A percentile compares a stretch with the other conserved stretches of the same genome.
These are phyloP conservation scores for Nymphalis c-album DNA, from an alignment of 2,888 invertebrate genomes.

Conservation along the genomic window DNA sequence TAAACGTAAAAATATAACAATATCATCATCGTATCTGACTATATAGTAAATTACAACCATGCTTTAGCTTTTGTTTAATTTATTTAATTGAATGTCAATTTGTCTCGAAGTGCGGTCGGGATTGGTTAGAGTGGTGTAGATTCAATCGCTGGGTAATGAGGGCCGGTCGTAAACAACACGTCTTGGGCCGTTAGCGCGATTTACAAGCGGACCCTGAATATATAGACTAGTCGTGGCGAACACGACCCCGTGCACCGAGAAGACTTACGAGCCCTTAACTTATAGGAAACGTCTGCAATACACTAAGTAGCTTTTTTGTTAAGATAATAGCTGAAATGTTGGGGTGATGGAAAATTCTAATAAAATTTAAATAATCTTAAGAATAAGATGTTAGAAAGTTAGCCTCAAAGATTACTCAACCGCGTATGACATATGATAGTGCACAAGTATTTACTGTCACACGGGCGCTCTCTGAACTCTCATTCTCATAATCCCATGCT, in stretches of 20 bases:
- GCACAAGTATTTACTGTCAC: too few species aligned
- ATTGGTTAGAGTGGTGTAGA: conserved; percentile 19
- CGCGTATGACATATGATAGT: too few species aligned
- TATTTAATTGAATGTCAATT: not conserved
- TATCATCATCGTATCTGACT: too few species aligned
- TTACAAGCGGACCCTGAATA: conserved; percentile 11
- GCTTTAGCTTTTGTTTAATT: not conserved
- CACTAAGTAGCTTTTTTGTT: not conserved
- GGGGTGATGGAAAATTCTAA: too few species aligned
- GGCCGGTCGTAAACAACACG: conserved; percentile 34
- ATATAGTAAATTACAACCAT: not conserved
- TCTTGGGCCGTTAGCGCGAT: conserved; percentile 28
- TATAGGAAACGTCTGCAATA: not conserved
- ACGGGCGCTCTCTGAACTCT: too few species aligned
- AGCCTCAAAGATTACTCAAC: too few species aligned
- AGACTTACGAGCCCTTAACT: not conserved
- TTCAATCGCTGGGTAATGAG: conserved; percentile 26
- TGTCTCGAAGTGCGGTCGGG: not conserved
- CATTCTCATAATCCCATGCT: too few species aligned
- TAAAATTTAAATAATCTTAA: too few species aligned
- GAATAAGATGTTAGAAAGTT: too few species aligned
- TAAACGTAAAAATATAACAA: too few species aligned
- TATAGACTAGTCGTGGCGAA: not conserved
- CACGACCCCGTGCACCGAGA: not conserved
- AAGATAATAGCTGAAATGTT: too few species aligned